Percentiles rank a stretch among this genome's conserved stretches.
Conservation (phyloP, 2,113 vertebrate genomes). For the Lepidothrix coronata region DNA sequence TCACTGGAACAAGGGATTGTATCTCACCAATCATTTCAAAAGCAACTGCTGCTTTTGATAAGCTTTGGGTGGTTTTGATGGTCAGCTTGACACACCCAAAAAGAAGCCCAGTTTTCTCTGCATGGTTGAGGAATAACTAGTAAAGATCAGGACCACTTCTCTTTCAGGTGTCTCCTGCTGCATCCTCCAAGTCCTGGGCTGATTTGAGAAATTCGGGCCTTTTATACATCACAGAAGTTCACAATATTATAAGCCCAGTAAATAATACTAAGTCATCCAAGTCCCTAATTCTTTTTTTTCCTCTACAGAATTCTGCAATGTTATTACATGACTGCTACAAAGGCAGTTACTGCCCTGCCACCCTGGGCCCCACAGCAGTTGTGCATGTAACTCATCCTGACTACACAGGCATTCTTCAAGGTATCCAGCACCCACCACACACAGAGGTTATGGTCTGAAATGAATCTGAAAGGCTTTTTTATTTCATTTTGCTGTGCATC, state of each 20-base stretch:
- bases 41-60: not conserved
- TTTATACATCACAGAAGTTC: not conserved
- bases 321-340: constrained; percentile 13
- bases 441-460: constrained; percentile 8
- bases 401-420: constrained; percentile 40
- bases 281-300: not conserved
- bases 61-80: not conserved
- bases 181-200: not conserved
- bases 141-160: not conserved
- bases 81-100: not conserved
- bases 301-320: not conserved
- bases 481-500: not conserved
- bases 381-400: constrained; percentile 65
- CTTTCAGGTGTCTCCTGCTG: not conserved
- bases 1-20: not conserved
- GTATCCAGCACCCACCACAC: not conserved
- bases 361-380: constrained; percentile 67
- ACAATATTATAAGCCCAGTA: not conserved
- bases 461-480: not conserved
- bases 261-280: not conserved
- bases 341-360: constrained; percentile 11
- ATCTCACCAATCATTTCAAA: not conserved
- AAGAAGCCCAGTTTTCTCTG: not conserved
- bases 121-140: not conserved
- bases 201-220: not conserved